These are phyloP conservation scores for Mesoligia furuncula DNA, from an alignment of 2,888 invertebrate genomes.

Conservation along the genomic window DNA sequence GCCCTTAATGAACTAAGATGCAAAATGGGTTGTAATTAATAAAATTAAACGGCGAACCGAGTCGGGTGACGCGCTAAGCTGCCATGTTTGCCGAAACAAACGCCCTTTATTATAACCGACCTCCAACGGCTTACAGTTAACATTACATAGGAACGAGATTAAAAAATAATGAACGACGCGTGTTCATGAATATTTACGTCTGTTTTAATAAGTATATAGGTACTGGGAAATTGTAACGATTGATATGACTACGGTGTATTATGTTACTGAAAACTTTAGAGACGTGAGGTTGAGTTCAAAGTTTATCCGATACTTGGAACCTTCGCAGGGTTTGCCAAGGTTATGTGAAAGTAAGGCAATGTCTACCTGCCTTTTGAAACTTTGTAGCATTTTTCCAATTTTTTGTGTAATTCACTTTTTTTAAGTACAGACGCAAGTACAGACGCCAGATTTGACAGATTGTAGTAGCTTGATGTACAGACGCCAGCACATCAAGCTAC, in stretches of 20 bases:
- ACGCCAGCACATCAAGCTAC: too few species aligned
- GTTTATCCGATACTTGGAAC: constrained; percentile 33
- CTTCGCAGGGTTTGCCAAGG: constrained; percentile 35
- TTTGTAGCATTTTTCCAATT: background rate
- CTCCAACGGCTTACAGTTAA: constrained; percentile 60
- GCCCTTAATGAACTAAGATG: constrained; percentile 7
- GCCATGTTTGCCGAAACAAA: constrained; percentile 50
- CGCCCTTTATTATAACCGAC: constrained; percentile 56
- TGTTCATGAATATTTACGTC: constrained; percentile 36
- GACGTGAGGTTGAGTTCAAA: constrained; percentile 10
- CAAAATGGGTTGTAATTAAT: constrained; percentile 20
- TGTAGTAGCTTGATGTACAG: too few species aligned
- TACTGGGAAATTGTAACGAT: constrained; percentile 6
- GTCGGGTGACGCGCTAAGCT: constrained; percentile 23
- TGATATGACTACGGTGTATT: constrained; percentile 32
- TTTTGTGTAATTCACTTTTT: background rate
- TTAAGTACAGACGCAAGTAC: background rate
- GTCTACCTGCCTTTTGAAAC: constrained; percentile 16
- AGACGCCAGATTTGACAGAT: too few species aligned
- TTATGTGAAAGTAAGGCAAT: constrained; percentile 6
- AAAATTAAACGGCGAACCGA: constrained; percentile 42
- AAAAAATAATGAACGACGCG: constrained; percentile 56
- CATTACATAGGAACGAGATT: constrained; percentile 58
- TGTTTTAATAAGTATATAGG: constrained; percentile 24
- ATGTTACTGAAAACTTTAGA: constrained; percentile 34